These are phyloP conservation scores for Apocrypta bakeri DNA, from an alignment of 1,140 invertebrate genomes.

Conservation along the genomic window DNA sequence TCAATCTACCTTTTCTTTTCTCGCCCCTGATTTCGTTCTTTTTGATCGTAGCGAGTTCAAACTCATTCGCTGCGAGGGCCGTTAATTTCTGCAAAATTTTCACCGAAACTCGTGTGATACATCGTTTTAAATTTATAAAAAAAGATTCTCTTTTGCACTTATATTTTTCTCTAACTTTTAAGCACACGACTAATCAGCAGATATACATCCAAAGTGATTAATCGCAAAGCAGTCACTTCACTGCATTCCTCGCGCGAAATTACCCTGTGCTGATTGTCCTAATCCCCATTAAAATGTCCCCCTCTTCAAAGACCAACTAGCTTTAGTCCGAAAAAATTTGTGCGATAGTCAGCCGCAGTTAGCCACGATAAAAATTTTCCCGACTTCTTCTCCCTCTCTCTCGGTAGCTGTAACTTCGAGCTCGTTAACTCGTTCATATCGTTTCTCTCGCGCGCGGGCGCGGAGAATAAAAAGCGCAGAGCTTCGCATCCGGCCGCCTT, in stretches of 20 bases:
- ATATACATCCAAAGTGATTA: not conserved
- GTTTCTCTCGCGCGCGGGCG: not conserved
- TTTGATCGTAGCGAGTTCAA: not conserved
- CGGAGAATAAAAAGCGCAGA: slow-evolving; percentile 30
- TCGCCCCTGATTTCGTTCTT: not conserved
- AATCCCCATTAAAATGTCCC: not conserved
- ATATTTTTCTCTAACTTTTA: too few relatives aligned
- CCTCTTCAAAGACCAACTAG: not conserved
- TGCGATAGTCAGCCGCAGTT: not conserved
- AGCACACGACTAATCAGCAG: not conserved
- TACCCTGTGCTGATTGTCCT: not conserved
- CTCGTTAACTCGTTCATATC: slow-evolving; percentile 51
- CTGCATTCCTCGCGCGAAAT: not conserved
- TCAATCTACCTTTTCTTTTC: not conserved
- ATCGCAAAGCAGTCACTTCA: not conserved
- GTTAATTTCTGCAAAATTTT: slow-evolving; percentile 7
- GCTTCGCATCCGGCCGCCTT: not conserved
- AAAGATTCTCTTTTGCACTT: not conserved
- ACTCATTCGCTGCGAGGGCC: not conserved
- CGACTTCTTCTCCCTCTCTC: not conserved
- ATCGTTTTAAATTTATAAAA: not conserved
- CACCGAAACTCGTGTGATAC: not conserved
- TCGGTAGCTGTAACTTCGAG: slow-evolving; percentile 35
- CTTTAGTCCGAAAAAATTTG: not conserved
- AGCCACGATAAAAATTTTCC: slow-evolving; percentile 29